Evolutionary conservation across 2,888 invertebrate species (phyloP).

Genomic region (Electrophaes corylata): DNA sequence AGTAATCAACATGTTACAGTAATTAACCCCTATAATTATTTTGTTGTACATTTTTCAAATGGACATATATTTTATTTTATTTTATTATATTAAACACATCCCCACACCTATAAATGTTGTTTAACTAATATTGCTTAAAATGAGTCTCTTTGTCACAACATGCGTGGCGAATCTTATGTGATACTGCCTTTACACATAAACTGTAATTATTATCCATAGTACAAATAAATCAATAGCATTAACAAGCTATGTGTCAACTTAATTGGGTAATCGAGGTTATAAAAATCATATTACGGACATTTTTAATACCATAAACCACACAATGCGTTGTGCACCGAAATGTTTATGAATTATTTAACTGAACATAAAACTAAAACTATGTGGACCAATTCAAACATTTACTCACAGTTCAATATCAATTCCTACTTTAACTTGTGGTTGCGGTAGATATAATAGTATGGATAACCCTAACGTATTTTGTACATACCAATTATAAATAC

Average conservation of each 20-base stretch:
- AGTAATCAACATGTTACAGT: too few species aligned
- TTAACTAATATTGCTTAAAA: too few species aligned
- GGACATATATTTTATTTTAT: too few species aligned
- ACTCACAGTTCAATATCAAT: constrained; percentile 54
- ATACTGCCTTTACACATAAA: too few species aligned
- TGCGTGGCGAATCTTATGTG: too few species aligned
- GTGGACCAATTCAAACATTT: constrained; percentile 55
- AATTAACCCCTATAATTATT: too few species aligned
- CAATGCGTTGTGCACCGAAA: constrained; percentile 36
- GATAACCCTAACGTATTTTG: constrained; percentile 53
- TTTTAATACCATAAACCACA: constrained; percentile 43
- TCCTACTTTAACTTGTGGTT: constrained; percentile 52
- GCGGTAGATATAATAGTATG: constrained; percentile 40
- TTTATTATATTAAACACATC: too few species aligned
- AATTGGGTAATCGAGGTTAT: constrained; percentile 21
- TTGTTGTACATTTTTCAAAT: too few species aligned
- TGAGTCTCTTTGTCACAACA: too few species aligned
- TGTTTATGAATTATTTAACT: constrained; percentile 57
- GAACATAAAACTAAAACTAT: constrained; percentile 46
- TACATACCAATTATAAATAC: too few species aligned
- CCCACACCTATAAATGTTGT: too few species aligned
- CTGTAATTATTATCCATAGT: not conserved
- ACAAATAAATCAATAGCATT: not conserved
- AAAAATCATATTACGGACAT: constrained; percentile 34
- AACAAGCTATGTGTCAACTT: not conserved